phyloP scores from a whole-genome alignment of 2,888 invertebrate species.

The Torymus aiolomorphi region DNA sequence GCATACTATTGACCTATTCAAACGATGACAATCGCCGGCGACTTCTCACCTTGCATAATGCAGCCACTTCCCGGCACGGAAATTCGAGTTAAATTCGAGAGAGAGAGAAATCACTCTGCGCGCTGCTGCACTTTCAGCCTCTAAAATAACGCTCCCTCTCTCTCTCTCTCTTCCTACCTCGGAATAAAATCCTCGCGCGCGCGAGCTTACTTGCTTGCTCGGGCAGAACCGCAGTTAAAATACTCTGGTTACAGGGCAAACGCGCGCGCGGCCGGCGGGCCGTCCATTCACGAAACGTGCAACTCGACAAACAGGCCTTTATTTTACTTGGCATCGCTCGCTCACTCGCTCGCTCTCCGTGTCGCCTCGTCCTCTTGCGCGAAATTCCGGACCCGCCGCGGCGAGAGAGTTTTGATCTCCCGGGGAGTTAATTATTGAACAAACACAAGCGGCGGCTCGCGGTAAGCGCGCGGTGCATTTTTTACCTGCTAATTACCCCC shows the following conservation, averaged over 20 bases:
- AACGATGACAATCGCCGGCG: too few species aligned
- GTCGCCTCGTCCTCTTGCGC: not conserved
- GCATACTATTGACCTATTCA: too few species aligned
- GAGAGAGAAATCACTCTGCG: slow-evolving; percentile 25
- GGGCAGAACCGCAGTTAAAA: slow-evolving; percentile 38
- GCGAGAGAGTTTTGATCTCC: not conserved
- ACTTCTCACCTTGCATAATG: not conserved
- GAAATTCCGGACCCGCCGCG: slow-evolving; percentile 29
- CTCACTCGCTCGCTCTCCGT: slow-evolving; percentile 22
- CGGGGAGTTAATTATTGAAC: slow-evolving; percentile 46
- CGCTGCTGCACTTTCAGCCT: slow-evolving; percentile 16
- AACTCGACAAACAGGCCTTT: slow-evolving; percentile 56
- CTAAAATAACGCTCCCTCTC: slow-evolving; percentile 25
- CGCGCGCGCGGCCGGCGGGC: slow-evolving; percentile 14
- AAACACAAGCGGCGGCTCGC: slow-evolving; percentile 19
- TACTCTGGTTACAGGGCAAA: slow-evolving; percentile 54
- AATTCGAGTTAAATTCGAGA: slow-evolving; percentile 30
- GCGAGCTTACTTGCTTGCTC: too few species aligned
- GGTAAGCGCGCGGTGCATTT: not conserved
- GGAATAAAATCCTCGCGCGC: slow-evolving; percentile 34
- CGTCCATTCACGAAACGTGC: slow-evolving; percentile 39
- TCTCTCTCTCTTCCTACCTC: not conserved
- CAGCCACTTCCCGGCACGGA: not conserved
- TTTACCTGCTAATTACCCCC: slow-evolving; percentile 28
- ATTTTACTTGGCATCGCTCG: slow-evolving; percentile 52